Percentiles rank a stretch among this genome's conserved stretches.
Conservation (phyloP, 2,113 vertebrate genomes). For the Cochlearius cochlearius region DNA sequence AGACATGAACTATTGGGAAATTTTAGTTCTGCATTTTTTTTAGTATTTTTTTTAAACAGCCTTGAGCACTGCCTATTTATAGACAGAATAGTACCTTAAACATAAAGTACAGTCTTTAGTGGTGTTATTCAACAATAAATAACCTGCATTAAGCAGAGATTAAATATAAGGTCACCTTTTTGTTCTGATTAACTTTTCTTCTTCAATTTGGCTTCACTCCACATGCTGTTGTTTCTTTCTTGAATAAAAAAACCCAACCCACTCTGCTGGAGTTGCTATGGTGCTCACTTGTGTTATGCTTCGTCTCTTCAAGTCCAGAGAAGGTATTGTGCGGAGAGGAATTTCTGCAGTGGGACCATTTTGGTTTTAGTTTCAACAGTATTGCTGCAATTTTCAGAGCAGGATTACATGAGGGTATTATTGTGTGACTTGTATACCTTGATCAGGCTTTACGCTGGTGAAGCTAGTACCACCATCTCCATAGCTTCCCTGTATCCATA, state of each 20-base stretch:
- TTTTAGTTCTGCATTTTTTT: background rate
- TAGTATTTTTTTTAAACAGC: background rate
- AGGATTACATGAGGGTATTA: too few relatives aligned
- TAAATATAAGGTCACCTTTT: background rate
- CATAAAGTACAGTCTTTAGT: background rate
- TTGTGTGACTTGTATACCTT: background rate
- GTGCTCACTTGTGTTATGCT: background rate
- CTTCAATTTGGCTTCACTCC: background rate
- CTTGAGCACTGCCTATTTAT: background rate
- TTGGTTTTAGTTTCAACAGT: background rate
- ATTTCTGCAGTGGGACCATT: background rate
- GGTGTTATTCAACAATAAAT: background rate
- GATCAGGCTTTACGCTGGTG: fast-evolving
- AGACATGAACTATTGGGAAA: background rate
- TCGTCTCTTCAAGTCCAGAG: background rate
- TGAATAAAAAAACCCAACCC: too few relatives aligned
- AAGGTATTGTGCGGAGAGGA: background rate
- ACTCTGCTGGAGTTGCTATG: background rate
- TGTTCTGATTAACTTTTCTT: background rate
- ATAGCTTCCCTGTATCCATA: background rate
- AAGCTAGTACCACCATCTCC: background rate
- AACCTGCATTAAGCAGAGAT: background rate
- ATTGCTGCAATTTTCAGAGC: background rate
- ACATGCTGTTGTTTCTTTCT: background rate
- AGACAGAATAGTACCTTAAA: background rate